Conservation (phyloP, 2,888 invertebrate species). For the Scaptodrosophila latifasciaeformis region DNA sequence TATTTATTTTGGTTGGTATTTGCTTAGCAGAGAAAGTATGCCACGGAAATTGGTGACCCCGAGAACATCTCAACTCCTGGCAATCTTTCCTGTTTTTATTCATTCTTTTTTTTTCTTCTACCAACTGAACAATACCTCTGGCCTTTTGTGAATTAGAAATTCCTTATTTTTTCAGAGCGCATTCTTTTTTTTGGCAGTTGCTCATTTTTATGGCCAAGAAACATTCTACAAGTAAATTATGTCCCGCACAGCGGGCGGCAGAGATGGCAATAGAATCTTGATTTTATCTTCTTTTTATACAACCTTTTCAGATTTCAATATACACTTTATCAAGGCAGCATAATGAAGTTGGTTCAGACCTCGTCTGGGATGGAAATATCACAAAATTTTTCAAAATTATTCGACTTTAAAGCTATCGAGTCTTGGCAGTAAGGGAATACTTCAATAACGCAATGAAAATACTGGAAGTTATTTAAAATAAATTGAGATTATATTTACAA, state of each 20-base stretch:
- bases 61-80: not conserved
- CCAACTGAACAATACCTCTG: not conserved
- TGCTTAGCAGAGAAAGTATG: constrained; percentile 21
- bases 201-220: not conserved
- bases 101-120: not conserved
- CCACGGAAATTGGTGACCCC: not conserved
- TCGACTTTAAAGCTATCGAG: too few species aligned
- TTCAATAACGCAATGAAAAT: too few species aligned
- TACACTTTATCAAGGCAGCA: too few species aligned
- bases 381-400: too few species aligned
- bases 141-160: not conserved
- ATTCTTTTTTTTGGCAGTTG: not conserved
- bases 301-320: too few species aligned
- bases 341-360: too few species aligned
- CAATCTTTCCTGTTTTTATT: not conserved
- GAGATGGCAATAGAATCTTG: not conserved
- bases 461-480: too few species aligned
- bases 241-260: not conserved
- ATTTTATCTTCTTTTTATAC: constrained; percentile 1
- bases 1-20: constrained; percentile 47
- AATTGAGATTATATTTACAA: too few species aligned
- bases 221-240: not conserved
- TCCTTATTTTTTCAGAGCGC: too few species aligned
- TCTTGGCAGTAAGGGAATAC: too few species aligned
- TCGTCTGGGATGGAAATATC: too few species aligned